Base-by-base conservation (phyloP, 2,888 invertebrate genomes). In the Eumerus sabulonum region DNA sequence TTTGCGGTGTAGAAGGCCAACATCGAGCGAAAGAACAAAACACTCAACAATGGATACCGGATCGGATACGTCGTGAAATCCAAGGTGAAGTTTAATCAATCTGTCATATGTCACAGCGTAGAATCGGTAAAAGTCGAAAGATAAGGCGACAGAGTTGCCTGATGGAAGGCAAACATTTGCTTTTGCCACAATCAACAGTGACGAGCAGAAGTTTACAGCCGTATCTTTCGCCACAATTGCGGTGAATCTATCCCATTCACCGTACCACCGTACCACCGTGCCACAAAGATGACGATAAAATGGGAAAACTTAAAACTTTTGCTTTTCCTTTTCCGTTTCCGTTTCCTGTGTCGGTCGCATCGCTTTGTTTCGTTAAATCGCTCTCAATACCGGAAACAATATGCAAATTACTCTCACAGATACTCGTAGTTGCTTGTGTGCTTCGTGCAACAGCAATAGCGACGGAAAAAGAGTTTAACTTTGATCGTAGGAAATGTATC, bases 1-100 rank as follows among this genome's bases (percentile, higher is more conserved):
- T n/a, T n/a, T n/a, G n/a, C n/a, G n/a, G n/a, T n/a, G n/a, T n/a
- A n/a, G n/a, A n/a, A 27, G 27, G 7, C 7, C 27, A 27, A 27
- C 27, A 27, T 27, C n/a, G n/a, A n/a, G n/a, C n/a, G n/a, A n/a
- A n/a, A n/a, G n/a, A n/a, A n/a, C n/a, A n/a, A n/a, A n/a, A n/a
- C n/a, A n/a, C n/a, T n/a, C 27, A 27, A 27, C 27, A 4, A 7
- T 27, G 7, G 27, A 27, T 27, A 7, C 2, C 27, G 27, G 27
- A 2, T 27, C 27, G 27, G 3, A 4, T 2, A 2, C 27, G 27
- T 4, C 27, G 16, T 18, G 18, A 35, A 42, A 47, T 57, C 57
- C 35, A 66, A 19, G 36, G 35, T 2, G 40, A 76, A 76, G 63
- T 59, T 76, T 53, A 59, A 70, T 70, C 76, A 70, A 76, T 64